These are phyloP conservation scores for Falcaria lacertinaria DNA, from an alignment of 2,888 invertebrate genomes.

Conservation along the genomic window DNA sequence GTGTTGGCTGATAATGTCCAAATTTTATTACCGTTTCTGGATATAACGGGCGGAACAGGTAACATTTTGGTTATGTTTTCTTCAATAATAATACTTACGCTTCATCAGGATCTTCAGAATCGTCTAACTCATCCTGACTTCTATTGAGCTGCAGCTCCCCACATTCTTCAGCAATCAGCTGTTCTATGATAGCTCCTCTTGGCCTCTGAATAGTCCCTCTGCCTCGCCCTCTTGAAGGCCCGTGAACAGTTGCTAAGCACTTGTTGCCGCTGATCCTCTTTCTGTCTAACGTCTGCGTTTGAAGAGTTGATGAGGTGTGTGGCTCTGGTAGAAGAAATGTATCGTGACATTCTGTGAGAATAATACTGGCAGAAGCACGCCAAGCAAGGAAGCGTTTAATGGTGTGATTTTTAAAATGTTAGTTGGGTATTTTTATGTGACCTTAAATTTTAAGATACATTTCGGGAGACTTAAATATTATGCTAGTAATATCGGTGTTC, in stretches of 20 bases:
- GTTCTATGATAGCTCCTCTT: constrained; percentile 61
- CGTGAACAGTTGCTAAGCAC: constrained; percentile 67
- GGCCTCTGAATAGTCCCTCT: constrained; percentile 56
- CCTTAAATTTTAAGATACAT: too few species aligned
- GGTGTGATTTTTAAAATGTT: not conserved
- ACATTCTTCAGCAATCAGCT: constrained; percentile 70
- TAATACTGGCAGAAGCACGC: not conserved
- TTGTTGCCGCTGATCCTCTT: constrained; percentile 53
- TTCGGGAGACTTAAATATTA: too few species aligned
- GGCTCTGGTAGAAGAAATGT: constrained; percentile 43
- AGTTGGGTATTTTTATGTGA: not conserved
- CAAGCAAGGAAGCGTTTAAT: constrained; percentile 11
- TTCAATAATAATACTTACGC: constrained; percentile 40
- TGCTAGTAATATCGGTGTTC: too few species aligned
- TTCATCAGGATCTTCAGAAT: constrained; percentile 81
- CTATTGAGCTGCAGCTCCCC: constrained; percentile 62
- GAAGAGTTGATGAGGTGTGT: constrained; percentile 71
- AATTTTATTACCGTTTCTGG: too few species aligned
- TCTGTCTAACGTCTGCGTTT: constrained; percentile 68
- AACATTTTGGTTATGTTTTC: too few species aligned
- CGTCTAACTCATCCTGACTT: constrained; percentile 79
- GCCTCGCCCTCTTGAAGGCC: constrained; percentile 49
- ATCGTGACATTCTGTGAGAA: not conserved
- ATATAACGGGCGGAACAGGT: too few species aligned
- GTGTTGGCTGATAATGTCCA: too few species aligned